phyloP scores from a whole-genome alignment of 2,113 vertebrate genomes.

The Festucalex cinctus region DNA sequence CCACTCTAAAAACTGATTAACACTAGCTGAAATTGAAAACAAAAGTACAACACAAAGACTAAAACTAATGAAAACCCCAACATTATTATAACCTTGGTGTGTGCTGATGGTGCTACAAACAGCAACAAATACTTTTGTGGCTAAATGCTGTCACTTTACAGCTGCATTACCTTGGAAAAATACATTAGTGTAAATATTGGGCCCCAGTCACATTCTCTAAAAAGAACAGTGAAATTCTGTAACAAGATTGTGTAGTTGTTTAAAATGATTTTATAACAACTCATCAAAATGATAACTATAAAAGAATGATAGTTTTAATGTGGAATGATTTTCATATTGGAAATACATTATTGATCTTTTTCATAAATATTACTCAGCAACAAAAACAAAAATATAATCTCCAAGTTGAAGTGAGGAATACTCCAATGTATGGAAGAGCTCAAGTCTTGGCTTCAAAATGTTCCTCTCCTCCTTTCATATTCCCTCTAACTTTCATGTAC shows the following conservation, averaged over 20 bases:
- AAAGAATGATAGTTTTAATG: background rate
- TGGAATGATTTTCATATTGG: background rate
- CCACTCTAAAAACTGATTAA: no score
- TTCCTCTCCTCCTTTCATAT: constrained; percentile 47
- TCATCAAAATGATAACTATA: background rate
- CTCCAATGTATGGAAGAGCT: background rate
- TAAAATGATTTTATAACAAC: background rate
- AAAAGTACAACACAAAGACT: no score
- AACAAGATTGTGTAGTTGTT: background rate
- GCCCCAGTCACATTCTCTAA: no score
- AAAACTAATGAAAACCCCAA: no score
- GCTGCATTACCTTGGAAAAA: background rate
- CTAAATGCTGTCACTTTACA: constrained; percentile 1
- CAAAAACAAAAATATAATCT: background rate
- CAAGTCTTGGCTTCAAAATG: constrained; percentile 38
- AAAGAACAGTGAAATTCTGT: no score
- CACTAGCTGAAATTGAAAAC: no score
- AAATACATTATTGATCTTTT: background rate
- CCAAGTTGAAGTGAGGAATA: no score
- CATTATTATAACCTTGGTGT: background rate
- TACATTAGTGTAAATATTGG: no score
- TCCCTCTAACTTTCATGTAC: constrained; percentile 57
- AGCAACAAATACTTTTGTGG: constrained; percentile 32
- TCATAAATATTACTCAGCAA: background rate
- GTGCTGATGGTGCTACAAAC: constrained; percentile 15